These are phyloP conservation scores for Hypsibius dujardini DNA, from an alignment of 1,140 invertebrate species.

Conservation along the genomic window DNA sequence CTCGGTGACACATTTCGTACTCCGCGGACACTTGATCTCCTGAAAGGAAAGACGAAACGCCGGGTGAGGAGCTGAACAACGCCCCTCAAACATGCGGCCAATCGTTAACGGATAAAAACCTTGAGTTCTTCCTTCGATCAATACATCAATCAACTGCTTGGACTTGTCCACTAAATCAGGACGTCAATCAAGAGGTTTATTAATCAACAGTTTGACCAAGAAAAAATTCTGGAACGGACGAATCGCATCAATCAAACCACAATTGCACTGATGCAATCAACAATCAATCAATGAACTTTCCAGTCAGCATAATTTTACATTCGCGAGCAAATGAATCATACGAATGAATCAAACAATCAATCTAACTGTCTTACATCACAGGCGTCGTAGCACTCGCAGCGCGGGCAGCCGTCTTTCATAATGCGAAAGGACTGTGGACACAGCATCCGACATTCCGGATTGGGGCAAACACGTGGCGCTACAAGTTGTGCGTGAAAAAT, in stretches of 20 bases:
- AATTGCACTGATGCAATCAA: too few species aligned
- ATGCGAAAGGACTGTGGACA: conserved; percentile 62
- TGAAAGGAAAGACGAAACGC: conserved; percentile 24
- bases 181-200: too few species aligned
- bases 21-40: conserved; percentile 51
- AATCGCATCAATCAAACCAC: too few species aligned
- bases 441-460: conserved; percentile 64
- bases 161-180: background rate
- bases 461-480: conserved; percentile 47
- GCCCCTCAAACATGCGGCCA: background rate
- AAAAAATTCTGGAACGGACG: too few species aligned
- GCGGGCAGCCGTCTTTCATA: conserved; percentile 49
- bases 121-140: background rate
- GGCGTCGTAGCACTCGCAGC: conserved; percentile 60
- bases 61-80: background rate
- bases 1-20: conserved; percentile 53
- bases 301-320: too few species aligned
- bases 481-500: conserved; percentile 18
- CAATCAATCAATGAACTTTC: too few species aligned
- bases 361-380: conserved; percentile 35
- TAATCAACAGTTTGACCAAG: too few species aligned
- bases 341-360: too few species aligned
- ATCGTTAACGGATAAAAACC: background rate
- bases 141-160: background rate
- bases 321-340: too few species aligned